Evolutionary conservation across 2,888 invertebrate species (phyloP), one percentile per base, ranked within the genome.

Genomic region (Caenorhabditis panamensis): DNA sequence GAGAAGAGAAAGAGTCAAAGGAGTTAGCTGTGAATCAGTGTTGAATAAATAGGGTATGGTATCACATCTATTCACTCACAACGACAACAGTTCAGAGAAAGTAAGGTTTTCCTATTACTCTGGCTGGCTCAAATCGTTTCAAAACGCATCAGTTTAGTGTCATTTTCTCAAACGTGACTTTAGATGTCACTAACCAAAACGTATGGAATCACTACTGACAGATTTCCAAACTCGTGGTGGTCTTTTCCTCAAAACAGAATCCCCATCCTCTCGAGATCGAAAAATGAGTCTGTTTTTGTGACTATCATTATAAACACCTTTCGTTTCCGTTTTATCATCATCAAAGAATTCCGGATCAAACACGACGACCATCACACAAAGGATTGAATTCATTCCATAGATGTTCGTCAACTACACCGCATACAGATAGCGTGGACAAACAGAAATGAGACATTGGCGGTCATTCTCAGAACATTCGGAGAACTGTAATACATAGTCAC

Each of bases 11-110:
- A 9, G n/a, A 44, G 47, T 26, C 13, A 24, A 24, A 11, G 5
- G 6, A 47, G n/a, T n/a, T n/a, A n/a, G 24, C 26, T 22, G 41
- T 61, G 61, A 61, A 61, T 61, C 61, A 61, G 47, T 41, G 47
- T 11, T 22, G 13, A 61, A 47, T 47, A 61, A 61, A 61, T n/a
- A 61, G 4, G 31, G 31, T 31, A 31, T 18, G 47, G 61, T 61
- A 59, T 59, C 41, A 41, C 0, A 31, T 56, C 8, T 28, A 28
- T 20, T 56, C 28, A 0, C 28, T 56, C 28, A 0, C 28, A 36
- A 22, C 1, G 54, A 54, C n/a, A 54, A 54, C 28, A 3, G 13
- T 47, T 47, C 9, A 3, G 47, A 47, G n/a, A 18, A 4, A 4
- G 47, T 47, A 9, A 41, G 41, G 5, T 41, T 41, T 41, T 41